Evolutionary conservation across 92 coral and sea anemone species (phyloP).

Genomic region (Montipora capitata): DNA sequence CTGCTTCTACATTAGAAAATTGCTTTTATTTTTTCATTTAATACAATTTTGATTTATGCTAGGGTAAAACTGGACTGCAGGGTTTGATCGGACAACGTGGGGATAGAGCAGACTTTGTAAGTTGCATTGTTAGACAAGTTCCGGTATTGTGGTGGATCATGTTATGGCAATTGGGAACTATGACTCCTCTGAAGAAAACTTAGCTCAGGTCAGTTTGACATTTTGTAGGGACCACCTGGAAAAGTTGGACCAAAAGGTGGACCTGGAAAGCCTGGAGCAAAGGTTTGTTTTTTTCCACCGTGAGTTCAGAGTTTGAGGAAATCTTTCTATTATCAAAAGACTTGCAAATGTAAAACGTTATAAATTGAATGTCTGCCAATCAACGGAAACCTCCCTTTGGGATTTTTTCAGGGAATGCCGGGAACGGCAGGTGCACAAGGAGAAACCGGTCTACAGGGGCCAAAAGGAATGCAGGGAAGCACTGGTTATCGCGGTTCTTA

Average conservation of each 20-base stretch:
- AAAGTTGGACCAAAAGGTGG: slow-evolving; percentile 69
- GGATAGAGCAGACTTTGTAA: slow-evolving; percentile 50
- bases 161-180: background rate
- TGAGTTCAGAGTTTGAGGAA: background rate
- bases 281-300: slow-evolving; percentile 48
- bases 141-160: no score
- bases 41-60: background rate
- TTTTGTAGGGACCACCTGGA: slow-evolving; percentile 79
- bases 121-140: background rate
- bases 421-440: slow-evolving; percentile 63
- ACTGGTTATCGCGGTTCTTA: slow-evolving; percentile 69
- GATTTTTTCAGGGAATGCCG: slow-evolving; percentile 46
- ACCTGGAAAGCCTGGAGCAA: slow-evolving; percentile 73
- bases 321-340: no score
- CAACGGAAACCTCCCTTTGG: background rate
- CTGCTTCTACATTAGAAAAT: background rate
- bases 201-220: no score
- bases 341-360: no score
- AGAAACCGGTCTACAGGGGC: slow-evolving; percentile 59
- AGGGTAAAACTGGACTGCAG: slow-evolving; percentile 59
- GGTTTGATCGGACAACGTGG: slow-evolving; percentile 63
- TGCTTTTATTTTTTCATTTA: background rate
- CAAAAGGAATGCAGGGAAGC: slow-evolving; percentile 59
- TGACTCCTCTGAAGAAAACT: background rate
- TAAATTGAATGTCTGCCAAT: no score